Base-by-base conservation (phyloP, 2,113 vertebrate species). In the Dicrurus megarhynchus region DNA sequence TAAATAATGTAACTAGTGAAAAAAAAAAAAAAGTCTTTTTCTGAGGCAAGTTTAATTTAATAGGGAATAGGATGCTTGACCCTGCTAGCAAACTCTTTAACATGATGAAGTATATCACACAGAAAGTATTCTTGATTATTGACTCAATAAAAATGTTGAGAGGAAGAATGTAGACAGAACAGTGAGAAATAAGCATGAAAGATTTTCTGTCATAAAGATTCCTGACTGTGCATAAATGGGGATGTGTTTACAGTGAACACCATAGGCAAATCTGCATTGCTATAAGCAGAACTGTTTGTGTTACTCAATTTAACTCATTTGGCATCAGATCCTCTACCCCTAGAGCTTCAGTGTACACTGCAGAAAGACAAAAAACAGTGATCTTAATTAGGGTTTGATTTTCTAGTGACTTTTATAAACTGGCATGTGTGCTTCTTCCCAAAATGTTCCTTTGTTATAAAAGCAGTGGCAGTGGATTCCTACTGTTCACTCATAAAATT, bases 121-220 rank as follows among this genome's bases (percentile, higher is more conserved):
- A 68, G 28, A 82, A 92, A 63, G 11, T 57, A 65, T 82, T 68
- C 57, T 75, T 82, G 44, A 82, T 94, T 87, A 75, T 71, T 87
- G 81, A 73, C 84, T 95, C 82, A 85, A 69, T 83, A 91, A 83
- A 82, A 93, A 60, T 65, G 53, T 85, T 87, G 71, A 64, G 35
- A 73, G 52, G 49, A 56, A 68, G 73, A 90, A 85, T 37, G 30
- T 37, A 87, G 57, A 85, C 32, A 83, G 81, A 97, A 71, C n/a
- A 89, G n/a, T 60, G 89, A 82, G 78, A 93, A 94, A 84, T n/a
- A 83, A 83, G 49, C 30, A n/a, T 79, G 88, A 83, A 93, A 79
- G 74, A 78, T 79, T 90, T 93, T 69, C 65, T 8, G 1, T 93
- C 85, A 87, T 53, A 85, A 83, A 75, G 65, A 79, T 95, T 83